These are phyloP conservation scores for Holocentrus rufus DNA, from an alignment of 2,797 vertebrate genomes.

Conservation along the genomic window DNA sequence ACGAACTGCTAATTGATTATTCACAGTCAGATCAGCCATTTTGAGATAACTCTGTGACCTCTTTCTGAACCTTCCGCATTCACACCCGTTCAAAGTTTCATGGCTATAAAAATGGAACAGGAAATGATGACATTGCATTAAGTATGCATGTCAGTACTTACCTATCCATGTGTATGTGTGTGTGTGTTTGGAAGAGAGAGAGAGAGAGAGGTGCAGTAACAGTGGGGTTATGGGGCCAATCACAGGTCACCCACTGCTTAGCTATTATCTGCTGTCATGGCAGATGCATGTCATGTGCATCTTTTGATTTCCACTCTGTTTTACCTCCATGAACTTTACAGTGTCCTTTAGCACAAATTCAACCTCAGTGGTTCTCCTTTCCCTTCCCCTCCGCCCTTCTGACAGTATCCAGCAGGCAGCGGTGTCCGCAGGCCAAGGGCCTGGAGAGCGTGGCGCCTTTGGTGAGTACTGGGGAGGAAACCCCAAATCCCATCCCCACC, in stretches of 20 bases:
- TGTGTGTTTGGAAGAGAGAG: neutral
- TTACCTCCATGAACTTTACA: constrained; percentile 15
- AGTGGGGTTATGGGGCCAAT: neutral
- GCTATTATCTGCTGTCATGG: neutral
- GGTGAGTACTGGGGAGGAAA: constrained; percentile 85
- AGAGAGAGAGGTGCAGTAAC: too few relatives aligned
- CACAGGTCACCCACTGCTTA: constrained; percentile 19
- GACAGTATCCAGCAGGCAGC: constrained; percentile 69
- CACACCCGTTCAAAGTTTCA: constrained; percentile 17
- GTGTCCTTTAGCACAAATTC: neutral
- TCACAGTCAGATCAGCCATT: neutral
- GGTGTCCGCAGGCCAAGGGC: constrained; percentile 70
- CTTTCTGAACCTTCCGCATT: constrained; percentile 10
- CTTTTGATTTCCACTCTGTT: neutral
- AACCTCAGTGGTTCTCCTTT: neutral
- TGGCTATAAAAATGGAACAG: constrained; percentile 17
- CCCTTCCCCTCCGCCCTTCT: neutral
- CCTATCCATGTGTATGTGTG: neutral
- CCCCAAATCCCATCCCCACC: constrained; percentile 79
- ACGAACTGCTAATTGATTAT: too few relatives aligned
- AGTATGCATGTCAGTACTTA: neutral
- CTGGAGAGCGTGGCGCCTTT: constrained; percentile 83
- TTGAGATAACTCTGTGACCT: constrained; percentile 3
- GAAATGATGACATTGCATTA: neutral
- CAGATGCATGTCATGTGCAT: too few relatives aligned